Evolutionary conservation across 1,140 invertebrate species (phyloP).

Genomic region (Drosophila nannoptera): DNA sequence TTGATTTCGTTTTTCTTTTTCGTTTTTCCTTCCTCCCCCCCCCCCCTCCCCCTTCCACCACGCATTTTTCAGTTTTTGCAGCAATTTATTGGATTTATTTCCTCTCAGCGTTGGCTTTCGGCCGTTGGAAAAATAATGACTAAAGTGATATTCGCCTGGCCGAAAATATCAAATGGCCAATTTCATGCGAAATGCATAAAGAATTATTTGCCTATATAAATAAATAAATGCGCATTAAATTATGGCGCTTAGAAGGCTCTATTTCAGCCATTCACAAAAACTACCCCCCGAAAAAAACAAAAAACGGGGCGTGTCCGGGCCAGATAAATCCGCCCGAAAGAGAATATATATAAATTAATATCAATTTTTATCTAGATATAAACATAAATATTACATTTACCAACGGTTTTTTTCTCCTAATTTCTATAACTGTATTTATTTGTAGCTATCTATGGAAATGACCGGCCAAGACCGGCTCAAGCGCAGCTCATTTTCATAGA

Average conservation of each 20-base stretch:
- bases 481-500: constrained; percentile 1
- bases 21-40: too few relatives aligned
- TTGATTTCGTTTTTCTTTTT: constrained; percentile 5
- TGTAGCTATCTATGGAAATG: too few relatives aligned
- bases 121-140: constrained; percentile 46
- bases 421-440: too few relatives aligned
- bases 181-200: constrained; percentile 4
- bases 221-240: constrained; percentile 4
- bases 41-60: too few relatives aligned
- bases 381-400: too few relatives aligned
- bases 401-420: too few relatives aligned
- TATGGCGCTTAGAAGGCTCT: not conserved
- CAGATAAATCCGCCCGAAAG: too few relatives aligned
- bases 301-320: not conserved
- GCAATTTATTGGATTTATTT: constrained; percentile 54
- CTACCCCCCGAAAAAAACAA: too few relatives aligned
- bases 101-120: constrained; percentile 32
- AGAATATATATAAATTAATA: too few relatives aligned
- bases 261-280: not conserved
- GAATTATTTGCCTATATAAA: constrained; percentile 10
- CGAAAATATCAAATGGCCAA: constrained; percentile 23
- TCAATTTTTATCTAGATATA: too few relatives aligned
- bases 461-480: not conserved
- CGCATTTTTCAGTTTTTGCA: not conserved
- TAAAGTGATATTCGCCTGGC: constrained; percentile 42